A percentile compares a stretch with the other conserved stretches of the same genome.
These are phyloP conservation scores for Macrobrachium nipponense DNA, from an alignment of 1,140 invertebrate species.

Conservation along the genomic window DNA sequence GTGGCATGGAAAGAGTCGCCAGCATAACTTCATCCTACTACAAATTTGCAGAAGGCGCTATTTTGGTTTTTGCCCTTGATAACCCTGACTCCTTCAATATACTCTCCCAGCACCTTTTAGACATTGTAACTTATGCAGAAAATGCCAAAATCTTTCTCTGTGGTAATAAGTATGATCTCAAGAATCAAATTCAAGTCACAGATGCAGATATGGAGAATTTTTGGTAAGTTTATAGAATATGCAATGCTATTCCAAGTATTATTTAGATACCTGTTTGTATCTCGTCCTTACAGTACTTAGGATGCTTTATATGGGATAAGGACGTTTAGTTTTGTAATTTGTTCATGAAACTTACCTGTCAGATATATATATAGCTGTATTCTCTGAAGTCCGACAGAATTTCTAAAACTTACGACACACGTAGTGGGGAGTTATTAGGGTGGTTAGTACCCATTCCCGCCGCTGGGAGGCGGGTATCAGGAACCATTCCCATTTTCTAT, in stretches of 20 bases:
- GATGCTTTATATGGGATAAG: too few relatives aligned
- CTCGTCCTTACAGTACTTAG: background rate
- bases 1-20: constrained; percentile 92
- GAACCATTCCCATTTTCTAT: too few relatives aligned
- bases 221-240: constrained; percentile 74
- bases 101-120: constrained; percentile 89
- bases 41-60: constrained; percentile 92
- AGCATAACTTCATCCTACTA: constrained; percentile 94
- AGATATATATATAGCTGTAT: too few relatives aligned
- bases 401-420: too few relatives aligned
- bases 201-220: constrained; percentile 92
- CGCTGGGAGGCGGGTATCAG: too few relatives aligned
- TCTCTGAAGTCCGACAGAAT: too few relatives aligned
- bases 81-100: constrained; percentile 91
- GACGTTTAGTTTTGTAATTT: too few relatives aligned
- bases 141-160: constrained; percentile 94
- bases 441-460: too few relatives aligned
- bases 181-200: constrained; percentile 79
- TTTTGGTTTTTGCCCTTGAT: constrained; percentile 89
- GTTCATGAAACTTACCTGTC: too few relatives aligned
- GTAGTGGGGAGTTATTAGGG: too few relatives aligned
- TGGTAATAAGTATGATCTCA: constrained; percentile 88
- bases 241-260: background rate
- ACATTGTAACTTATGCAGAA: constrained; percentile 91
- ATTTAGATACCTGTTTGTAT: background rate